Conservation (phyloP, 2,113 vertebrate species). For the Phylloscopus whistleri region DNA sequence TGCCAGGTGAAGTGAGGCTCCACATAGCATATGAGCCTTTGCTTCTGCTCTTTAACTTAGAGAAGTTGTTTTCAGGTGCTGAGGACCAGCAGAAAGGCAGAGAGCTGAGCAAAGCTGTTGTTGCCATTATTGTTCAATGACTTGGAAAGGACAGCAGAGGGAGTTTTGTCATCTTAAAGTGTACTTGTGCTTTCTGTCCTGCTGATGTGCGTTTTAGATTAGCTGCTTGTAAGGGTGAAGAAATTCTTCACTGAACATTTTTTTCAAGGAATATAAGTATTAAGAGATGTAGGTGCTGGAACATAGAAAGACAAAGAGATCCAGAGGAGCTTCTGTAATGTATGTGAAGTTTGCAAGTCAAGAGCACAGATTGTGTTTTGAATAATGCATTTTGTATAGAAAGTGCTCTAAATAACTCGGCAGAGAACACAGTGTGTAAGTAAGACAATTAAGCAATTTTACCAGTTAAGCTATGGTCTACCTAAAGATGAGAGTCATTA, state of each 20-base stretch:
- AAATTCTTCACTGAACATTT: neutral
- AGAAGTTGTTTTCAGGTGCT: neutral
- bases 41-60: neutral
- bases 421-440: constrained; percentile 16
- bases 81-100: neutral
- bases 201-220: neutral
- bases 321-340: neutral
- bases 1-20: neutral
- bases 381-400: constrained; percentile 56
- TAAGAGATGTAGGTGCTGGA: neutral
- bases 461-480: neutral
- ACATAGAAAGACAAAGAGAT: neutral
- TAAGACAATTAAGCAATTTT: constrained; percentile 51
- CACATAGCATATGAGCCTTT: neutral
- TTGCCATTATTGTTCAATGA: constrained; percentile 30
- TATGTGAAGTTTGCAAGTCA: constrained; percentile 6
- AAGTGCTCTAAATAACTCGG: constrained; percentile 22
- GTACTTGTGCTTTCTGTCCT: neutral
- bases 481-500: constrained; percentile 8
- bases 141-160: constrained; percentile 63
- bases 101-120: neutral
- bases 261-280: neutral
- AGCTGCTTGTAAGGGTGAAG: neutral
- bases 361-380: constrained; percentile 38
- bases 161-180: constrained; percentile 53